Percentiles rank a stretch among this genome's conserved stretches.
phyloP scores from a whole-genome alignment of 2,888 invertebrate species.

The Spilarctia lutea region DNA sequence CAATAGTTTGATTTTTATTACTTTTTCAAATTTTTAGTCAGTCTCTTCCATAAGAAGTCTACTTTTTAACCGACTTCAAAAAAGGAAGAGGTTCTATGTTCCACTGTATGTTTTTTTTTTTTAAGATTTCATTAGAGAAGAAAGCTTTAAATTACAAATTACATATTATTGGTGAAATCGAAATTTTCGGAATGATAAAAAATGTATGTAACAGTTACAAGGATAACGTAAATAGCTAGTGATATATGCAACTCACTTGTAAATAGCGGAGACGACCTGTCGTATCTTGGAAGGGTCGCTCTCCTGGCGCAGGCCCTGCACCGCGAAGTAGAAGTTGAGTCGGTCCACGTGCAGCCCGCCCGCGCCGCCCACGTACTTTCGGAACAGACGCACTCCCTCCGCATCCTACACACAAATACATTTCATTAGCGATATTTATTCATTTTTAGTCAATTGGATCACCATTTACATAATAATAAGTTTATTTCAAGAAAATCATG shows the following conservation, averaged over 20 bases:
- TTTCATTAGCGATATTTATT: neutral
- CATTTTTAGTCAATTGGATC: neutral
- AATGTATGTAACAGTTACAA: neutral
- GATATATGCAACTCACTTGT: constrained; percentile 85
- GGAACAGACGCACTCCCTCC: constrained; percentile 95
- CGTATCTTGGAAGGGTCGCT: constrained; percentile 87
- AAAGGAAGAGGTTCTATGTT: too few relatives aligned
- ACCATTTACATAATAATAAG: too few relatives aligned
- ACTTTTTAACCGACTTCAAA: too few relatives aligned
- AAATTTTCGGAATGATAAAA: neutral
- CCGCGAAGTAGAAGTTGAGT: constrained; percentile 97
- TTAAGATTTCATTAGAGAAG: too few relatives aligned
- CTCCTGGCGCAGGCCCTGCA: constrained; percentile 94
- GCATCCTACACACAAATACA: constrained; percentile 86
- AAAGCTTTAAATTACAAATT: neutral
- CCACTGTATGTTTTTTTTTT: too few relatives aligned
- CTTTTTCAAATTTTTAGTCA: too few relatives aligned
- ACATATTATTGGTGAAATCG: neutral
- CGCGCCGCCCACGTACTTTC: constrained; percentile 92
- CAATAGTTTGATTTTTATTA: neutral
- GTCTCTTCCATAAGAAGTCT: neutral
- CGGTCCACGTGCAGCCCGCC: constrained; percentile 92
- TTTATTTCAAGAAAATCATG: too few relatives aligned
- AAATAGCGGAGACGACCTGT: constrained; percentile 94
- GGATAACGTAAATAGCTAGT: too few relatives aligned